A percentile compares a stretch with the other conserved stretches of the same genome.
Conservation (phyloP, 2,797 vertebrate species). For the Arnoldichthys spilopterus region DNA sequence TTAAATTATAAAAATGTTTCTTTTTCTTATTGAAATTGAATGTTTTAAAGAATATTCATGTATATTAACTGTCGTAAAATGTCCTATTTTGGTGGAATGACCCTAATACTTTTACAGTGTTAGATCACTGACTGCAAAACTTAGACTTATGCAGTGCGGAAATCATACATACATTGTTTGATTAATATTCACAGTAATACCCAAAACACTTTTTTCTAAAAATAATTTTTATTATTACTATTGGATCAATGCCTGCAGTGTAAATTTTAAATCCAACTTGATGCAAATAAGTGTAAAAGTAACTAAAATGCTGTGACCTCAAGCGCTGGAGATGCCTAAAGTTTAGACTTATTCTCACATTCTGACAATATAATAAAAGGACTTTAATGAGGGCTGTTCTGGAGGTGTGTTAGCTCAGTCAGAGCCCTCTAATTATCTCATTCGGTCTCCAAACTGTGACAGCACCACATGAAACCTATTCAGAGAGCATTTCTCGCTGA, state of each 20-base stretch:
- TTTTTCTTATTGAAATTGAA: too few relatives aligned
- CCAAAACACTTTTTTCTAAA: not conserved
- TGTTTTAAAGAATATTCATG: too few relatives aligned
- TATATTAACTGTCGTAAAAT: too few relatives aligned
- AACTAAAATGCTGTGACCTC: not conserved
- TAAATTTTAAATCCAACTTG: not conserved
- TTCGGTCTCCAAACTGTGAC: slow-evolving; percentile 73
- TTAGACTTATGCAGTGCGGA: not conserved
- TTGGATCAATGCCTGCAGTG: not conserved
- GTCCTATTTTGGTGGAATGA: not conserved
- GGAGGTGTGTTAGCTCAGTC: slow-evolving; percentile 68
- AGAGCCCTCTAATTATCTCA: slow-evolving; percentile 80
- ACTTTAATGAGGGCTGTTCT: slow-evolving; percentile 78
- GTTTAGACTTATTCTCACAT: slow-evolving; percentile 16
- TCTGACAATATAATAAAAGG: slow-evolving; percentile 77
- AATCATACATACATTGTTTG: not conserved
- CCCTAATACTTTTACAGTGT: not conserved
- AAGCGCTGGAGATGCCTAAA: not conserved
- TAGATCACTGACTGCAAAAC: not conserved
- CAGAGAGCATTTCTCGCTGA: slow-evolving; percentile 70
- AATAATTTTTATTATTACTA: not conserved
- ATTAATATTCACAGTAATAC: not conserved
- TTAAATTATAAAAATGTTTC: too few relatives aligned
- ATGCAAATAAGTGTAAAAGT: not conserved
- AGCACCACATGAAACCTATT: slow-evolving; percentile 71